These are phyloP conservation scores for Schizaphis graminum DNA, from an alignment of 2,888 invertebrate species.

Conservation along the genomic window DNA sequence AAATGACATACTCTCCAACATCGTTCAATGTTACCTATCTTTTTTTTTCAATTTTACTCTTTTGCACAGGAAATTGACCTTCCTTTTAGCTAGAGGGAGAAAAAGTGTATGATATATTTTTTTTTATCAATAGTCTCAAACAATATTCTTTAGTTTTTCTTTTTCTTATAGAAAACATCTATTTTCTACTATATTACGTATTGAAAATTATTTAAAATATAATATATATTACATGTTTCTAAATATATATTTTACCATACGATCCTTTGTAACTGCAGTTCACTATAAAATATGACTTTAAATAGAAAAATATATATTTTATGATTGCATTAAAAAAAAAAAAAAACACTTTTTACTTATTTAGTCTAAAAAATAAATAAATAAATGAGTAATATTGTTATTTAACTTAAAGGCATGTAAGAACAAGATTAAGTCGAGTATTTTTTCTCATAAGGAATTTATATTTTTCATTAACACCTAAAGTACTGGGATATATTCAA, in stretches of 20 bases:
- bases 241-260: not conserved
- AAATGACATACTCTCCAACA: constrained; percentile 6
- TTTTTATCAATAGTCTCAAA: not conserved
- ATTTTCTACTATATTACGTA: not conserved
- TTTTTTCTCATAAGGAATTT: no score
- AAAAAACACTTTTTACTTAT: no score
- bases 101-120: constrained; percentile 14
- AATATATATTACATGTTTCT: not conserved
- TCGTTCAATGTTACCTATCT: not conserved
- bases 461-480: no score
- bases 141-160: not conserved
- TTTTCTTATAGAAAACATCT: not conserved
- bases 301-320: not conserved
- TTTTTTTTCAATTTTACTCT: constrained; percentile 29
- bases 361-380: no score
- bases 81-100: not conserved
- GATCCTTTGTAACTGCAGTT: not conserved
- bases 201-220: not conserved
- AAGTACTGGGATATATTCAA: no score
- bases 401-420: no score
- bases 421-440: no score
- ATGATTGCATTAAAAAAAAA: not conserved
- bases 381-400: no score
- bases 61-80: constrained; percentile 33
- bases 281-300: not conserved